Evolutionary conservation across 2,888 invertebrate genomes (phyloP).

Genomic region (Liposcelis brunnea): DNA sequence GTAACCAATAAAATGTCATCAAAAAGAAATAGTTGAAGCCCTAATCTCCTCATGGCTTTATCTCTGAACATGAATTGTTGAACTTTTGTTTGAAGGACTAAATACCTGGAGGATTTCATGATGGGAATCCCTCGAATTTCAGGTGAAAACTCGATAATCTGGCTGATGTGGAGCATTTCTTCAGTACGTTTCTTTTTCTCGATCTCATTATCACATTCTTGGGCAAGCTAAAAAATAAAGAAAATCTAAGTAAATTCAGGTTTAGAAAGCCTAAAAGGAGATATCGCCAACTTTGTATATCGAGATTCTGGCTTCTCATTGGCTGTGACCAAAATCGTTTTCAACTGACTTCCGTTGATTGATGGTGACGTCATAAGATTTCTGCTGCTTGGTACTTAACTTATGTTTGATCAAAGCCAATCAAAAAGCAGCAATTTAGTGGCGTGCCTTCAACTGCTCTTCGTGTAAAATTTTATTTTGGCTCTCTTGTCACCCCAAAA

Average conservation of each 20-base stretch:
- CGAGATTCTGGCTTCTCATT: too few species aligned
- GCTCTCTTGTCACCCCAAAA: slow-evolving; percentile 8
- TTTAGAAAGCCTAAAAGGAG: background rate
- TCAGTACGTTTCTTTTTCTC: slow-evolving; percentile 66
- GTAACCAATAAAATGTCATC: slow-evolving; percentile 80
- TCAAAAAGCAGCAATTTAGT: too few species aligned
- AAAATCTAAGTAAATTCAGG: slow-evolving; percentile 8
- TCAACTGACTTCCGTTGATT: too few species aligned
- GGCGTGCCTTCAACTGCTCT: too few species aligned
- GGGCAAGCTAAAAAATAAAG: slow-evolving; percentile 45
- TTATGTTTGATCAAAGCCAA: too few species aligned
- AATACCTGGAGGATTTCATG: slow-evolving; percentile 39
- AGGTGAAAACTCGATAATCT: slow-evolving; percentile 50
- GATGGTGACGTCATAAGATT: too few species aligned
- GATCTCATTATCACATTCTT: slow-evolving; percentile 89
- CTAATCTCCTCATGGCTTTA: slow-evolving; percentile 68
- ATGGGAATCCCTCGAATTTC: slow-evolving; percentile 31
- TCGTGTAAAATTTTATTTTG: too few species aligned
- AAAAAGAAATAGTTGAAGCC: slow-evolving; percentile 73
- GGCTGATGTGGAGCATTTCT: slow-evolving; percentile 51
- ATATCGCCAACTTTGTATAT: too few species aligned
- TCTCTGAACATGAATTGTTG: slow-evolving; percentile 58
- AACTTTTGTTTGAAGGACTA: slow-evolving; percentile 73
- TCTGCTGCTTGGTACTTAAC: too few species aligned
- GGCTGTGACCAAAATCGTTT: too few species aligned